These are phyloP conservation scores for Micoletzkya japonica DNA, from an alignment of 2,888 invertebrate genomes.

Conservation along the genomic window DNA sequence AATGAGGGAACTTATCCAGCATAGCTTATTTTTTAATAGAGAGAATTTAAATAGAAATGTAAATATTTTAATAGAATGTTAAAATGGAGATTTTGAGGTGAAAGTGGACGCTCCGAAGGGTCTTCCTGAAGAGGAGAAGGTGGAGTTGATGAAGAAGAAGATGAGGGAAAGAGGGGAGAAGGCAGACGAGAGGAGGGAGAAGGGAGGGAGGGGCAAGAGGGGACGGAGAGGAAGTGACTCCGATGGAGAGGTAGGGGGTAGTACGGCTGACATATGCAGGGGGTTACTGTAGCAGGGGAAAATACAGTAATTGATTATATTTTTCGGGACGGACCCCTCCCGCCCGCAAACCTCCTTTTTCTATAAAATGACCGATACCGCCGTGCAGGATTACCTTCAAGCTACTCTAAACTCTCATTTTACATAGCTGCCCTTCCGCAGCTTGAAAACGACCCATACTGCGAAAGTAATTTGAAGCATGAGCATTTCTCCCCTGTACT, in stretches of 20 bases:
- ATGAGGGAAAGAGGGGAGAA: constrained; percentile 28
- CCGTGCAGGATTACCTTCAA: too few species aligned
- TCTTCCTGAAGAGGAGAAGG: constrained; percentile 21
- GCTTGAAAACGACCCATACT: too few species aligned
- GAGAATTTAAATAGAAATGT: neutral
- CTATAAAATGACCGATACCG: too few species aligned
- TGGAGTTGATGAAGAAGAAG: constrained; percentile 22
- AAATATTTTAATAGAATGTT: neutral
- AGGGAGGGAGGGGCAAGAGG: constrained; percentile 8
- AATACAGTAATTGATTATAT: too few species aligned
- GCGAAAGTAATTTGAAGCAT: too few species aligned
- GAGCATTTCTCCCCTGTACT: too few species aligned
- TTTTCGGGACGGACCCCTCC: too few species aligned
- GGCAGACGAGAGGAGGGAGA: constrained; percentile 13
- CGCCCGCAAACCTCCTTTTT: too few species aligned
- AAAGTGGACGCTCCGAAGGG: constrained; percentile 25
- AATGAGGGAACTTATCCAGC: neutral
- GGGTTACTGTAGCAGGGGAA: too few species aligned
- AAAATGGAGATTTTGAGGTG: constrained; percentile 5
- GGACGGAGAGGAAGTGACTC: constrained; percentile 23
- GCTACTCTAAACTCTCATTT: too few species aligned
- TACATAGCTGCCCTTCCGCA: too few species aligned
- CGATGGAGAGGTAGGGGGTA: constrained; percentile 24
- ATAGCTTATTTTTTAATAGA: neutral
- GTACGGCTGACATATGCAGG: too few species aligned